Evolutionary conservation across 1,140 invertebrate genomes (phyloP).

Genomic region (Euura lappo): DNA sequence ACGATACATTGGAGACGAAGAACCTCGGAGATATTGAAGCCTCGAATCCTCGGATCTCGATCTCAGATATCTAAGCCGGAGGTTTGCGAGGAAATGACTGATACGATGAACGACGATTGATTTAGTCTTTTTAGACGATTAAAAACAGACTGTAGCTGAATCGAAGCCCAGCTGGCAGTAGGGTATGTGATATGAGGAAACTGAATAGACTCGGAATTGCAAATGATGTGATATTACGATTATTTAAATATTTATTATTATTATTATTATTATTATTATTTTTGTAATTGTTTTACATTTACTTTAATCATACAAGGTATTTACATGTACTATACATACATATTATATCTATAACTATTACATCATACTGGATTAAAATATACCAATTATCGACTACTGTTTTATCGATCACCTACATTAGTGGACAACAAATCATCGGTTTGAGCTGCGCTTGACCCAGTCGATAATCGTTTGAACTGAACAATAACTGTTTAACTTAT

Average conservation of each 20-base stretch:
- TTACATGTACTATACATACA: not conserved
- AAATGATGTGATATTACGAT: slow-evolving; percentile 3
- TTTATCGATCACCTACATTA: too few relatives aligned
- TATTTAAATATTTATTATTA: not conserved
- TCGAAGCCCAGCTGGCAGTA: not conserved
- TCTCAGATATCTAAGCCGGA: not conserved
- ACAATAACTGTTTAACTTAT: too few relatives aligned
- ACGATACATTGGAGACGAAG: slow-evolving; percentile 37
- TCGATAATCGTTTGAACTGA: too few relatives aligned
- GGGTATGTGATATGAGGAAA: slow-evolving; percentile 1
- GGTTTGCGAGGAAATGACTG: not conserved
- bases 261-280: slow-evolving; percentile 1
- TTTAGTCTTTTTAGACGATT: too few relatives aligned
- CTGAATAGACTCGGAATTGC: not conserved
- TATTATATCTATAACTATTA: not conserved
- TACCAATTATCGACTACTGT: too few relatives aligned
- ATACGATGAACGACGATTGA: not conserved
- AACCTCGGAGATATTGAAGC: slow-evolving; percentile 37
- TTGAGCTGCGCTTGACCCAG: too few relatives aligned
- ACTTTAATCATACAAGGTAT: too few relatives aligned
- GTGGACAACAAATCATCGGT: too few relatives aligned
- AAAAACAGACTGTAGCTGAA: not conserved
- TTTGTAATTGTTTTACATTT: not conserved
- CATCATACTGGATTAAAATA: not conserved
- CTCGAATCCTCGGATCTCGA: not conserved